These are phyloP conservation scores for Danaus plexippus DNA, from an alignment of 1,140 invertebrate species.

Conservation along the genomic window DNA sequence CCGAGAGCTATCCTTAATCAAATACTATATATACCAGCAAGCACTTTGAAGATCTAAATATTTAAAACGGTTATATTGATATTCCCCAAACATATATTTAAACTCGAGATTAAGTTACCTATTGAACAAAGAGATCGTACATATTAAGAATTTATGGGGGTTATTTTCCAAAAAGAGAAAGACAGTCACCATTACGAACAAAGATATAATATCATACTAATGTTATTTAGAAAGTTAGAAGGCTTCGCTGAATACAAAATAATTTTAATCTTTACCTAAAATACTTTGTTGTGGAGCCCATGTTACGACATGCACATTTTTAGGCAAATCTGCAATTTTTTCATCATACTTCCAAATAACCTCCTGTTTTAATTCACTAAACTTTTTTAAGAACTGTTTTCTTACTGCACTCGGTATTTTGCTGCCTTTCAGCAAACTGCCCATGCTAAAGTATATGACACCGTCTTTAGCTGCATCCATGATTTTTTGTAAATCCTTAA, in stretches of 20 bases:
- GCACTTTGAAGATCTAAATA: too few species aligned
- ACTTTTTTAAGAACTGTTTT: conserved; percentile 26
- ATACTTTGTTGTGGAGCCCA: conserved; percentile 44
- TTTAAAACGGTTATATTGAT: too few species aligned
- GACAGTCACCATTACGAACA: too few species aligned
- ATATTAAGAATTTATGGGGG: neutral
- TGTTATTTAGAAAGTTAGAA: conserved; percentile 61
- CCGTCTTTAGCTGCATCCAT: conserved; percentile 72
- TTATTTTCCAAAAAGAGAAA: too few species aligned
- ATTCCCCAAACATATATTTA: too few species aligned
- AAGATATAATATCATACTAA: neutral
- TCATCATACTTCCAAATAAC: conserved; percentile 52
- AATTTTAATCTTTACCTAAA: conserved; percentile 28
- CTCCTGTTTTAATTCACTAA: conserved; percentile 33
- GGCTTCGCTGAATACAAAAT: conserved; percentile 73
- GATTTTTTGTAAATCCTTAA: conserved; percentile 66
- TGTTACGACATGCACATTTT: conserved; percentile 35
- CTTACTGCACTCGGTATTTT: conserved; percentile 23
- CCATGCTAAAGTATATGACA: conserved; percentile 75
- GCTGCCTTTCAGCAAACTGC: conserved; percentile 71
- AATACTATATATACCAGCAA: too few species aligned
- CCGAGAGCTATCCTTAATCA: too few species aligned
- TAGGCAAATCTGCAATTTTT: conserved; percentile 26
- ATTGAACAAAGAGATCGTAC: neutral
- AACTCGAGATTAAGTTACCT: neutral